Evolutionary conservation across 2,888 invertebrate genomes (phyloP), one percentile per base, ranked within the genome.

Genomic region (Campoplex capitator): DNA sequence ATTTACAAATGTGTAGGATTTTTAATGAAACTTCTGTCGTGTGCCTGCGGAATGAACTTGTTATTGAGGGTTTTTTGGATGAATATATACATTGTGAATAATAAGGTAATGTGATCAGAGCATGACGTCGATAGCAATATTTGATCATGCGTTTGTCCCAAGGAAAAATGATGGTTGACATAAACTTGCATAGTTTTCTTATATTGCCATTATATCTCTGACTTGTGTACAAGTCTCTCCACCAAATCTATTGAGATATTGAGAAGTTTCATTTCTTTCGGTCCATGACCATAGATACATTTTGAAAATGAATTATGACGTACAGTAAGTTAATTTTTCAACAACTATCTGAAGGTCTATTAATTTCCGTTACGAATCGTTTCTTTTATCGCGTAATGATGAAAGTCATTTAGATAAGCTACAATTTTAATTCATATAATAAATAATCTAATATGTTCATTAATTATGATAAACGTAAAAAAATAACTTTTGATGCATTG

Each of bases 391-490:
- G 16, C 32, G 42, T 11, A 13, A 45, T 65, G 45, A 56, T 45
- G 11, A 45, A n/a, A 32, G 38, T 62, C 42, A 45, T 45, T 45
- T 3, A 32, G 38, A 35, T 18, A 48, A 38, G 9, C 42, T 42
- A 76, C 56, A 56, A 75, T 38, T 16, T n/a, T 9, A 18, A 48
- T 73, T 62, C 13, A 3, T 62, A 58, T 73, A 62, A 78, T 23
- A 51, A 51, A 42, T 42, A 9, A 58, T 45, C 45, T 9, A 62
- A 13, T 28, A 83, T 85, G 62, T 80, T 71, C 84, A 83, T 88
- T 56, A 79, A 84, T 32, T 67, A 67, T 35, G 74, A 62, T 74
- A 86, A 85, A 90, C 84, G 86, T 89, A 87, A 86, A 89, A 89
- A 88, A 88, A 87, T 88, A 88, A 88, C 80, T 88, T 65, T 83